A percentile compares a stretch with the other conserved stretches of the same genome.
Conservation (phyloP, 2,113 vertebrate genomes). For the Semnornis frantzii region DNA sequence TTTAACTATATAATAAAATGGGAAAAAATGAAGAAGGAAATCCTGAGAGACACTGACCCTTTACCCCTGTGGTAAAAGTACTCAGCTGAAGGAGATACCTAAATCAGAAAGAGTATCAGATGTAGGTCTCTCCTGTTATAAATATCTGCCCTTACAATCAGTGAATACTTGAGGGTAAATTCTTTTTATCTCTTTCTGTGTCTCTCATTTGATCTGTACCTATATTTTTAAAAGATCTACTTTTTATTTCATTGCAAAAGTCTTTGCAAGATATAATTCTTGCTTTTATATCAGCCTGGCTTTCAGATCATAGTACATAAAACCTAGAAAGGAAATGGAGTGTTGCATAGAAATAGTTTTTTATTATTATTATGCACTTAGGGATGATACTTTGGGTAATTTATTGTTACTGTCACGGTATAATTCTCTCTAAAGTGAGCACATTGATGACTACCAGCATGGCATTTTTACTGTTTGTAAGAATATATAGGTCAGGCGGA, state of each 20-base stretch:
- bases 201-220: not conserved
- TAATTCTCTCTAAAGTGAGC: not conserved
- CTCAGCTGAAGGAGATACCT: not conserved
- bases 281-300: not conserved
- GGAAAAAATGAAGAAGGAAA: not conserved
- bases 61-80: not conserved
- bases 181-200: not conserved
- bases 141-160: constrained; percentile 10
- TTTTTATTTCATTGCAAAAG: not conserved
- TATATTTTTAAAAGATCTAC: not conserved
- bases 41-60: not conserved
- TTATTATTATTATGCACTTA: constrained; percentile 27
- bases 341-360: not conserved
- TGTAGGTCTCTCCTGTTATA: not conserved
- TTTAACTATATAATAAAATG: not conserved
- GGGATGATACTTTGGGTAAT: constrained; percentile 6
- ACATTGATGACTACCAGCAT: not conserved
- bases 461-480: constrained; percentile 9
- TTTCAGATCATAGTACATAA: not conserved
- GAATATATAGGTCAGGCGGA: not conserved
- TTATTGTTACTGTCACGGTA: constrained; percentile 10
- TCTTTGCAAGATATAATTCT: not conserved
- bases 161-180: not conserved
- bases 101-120: not conserved
- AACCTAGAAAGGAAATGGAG: not conserved